Conservation (phyloP, 2,888 invertebrate species). For the Coenonympha glycerion region DNA sequence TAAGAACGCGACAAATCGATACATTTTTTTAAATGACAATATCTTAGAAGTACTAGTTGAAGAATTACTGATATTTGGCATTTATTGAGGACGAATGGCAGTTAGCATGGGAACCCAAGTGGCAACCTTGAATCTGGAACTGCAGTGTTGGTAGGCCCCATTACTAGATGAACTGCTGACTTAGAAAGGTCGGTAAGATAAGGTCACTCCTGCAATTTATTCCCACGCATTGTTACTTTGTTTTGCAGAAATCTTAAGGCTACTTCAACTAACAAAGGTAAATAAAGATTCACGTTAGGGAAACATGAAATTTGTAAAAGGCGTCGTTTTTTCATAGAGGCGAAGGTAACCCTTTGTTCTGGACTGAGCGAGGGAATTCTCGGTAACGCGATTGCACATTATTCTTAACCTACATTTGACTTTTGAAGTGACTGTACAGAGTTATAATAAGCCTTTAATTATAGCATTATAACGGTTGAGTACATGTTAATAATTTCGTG, state of each 20-base stretch:
- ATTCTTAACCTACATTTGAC: constrained; percentile 19
- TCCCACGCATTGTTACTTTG: constrained; percentile 23
- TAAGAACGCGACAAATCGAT: too few relatives aligned
- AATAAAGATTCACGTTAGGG: constrained; percentile 23
- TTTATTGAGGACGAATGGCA: too few relatives aligned
- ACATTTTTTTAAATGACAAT: too few relatives aligned
- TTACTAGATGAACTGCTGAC: neutral
- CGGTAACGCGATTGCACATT: constrained; percentile 18
- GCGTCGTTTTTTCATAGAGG: constrained; percentile 16
- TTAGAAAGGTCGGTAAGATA: neutral
- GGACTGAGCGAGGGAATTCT: constrained; percentile 19
- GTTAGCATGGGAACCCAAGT: too few relatives aligned
- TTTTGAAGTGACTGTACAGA: constrained; percentile 9
- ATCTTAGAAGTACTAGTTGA: too few relatives aligned
- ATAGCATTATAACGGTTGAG: constrained; percentile 6
- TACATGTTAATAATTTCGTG: too few relatives aligned
- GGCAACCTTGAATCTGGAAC: too few relatives aligned
- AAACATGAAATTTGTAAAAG: constrained; percentile 24
- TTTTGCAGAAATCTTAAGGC: constrained; percentile 14
- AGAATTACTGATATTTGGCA: too few relatives aligned
- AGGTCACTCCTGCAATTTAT: constrained; percentile 13
- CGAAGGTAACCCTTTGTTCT: constrained; percentile 23
- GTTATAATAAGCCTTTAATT: constrained; percentile 12
- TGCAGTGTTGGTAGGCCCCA: too few relatives aligned
- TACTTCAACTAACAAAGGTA: constrained; percentile 22